Evolutionary conservation across 2,113 vertebrate genomes (phyloP).

Genomic region (Eptesicus fuscus): DNA sequence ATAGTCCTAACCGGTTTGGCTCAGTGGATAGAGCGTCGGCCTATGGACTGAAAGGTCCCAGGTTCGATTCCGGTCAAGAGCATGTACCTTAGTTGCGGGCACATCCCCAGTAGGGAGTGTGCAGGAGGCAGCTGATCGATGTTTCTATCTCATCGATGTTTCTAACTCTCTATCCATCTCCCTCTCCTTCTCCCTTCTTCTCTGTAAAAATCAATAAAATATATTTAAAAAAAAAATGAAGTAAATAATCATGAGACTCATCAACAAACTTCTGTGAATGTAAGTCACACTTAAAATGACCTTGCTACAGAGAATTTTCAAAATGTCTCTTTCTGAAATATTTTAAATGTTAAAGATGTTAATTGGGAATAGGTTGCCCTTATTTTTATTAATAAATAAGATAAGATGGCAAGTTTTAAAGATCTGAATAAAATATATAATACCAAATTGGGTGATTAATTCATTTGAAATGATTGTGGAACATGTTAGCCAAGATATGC

Average conservation of each 20-base stretch:
- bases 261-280: neutral
- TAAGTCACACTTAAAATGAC: neutral
- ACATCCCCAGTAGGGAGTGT: too few species aligned
- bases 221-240: constrained; percentile 12
- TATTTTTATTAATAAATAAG: constrained; percentile 10
- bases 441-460: neutral
- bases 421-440: neutral
- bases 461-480: neutral
- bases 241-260: neutral
- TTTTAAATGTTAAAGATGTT: neutral
- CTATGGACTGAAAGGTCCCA: too few species aligned
- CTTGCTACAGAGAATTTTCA: neutral
- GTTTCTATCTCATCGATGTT: too few species aligned
- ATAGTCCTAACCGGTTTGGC: too few species aligned
- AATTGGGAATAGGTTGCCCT: neutral
- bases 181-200: too few species aligned
- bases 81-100: too few species aligned
- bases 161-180: too few species aligned
- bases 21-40: too few species aligned
- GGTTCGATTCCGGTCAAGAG: too few species aligned
- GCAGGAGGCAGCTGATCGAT: too few species aligned
- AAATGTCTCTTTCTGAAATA: neutral
- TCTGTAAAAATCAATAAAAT: too few species aligned
- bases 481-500: neutral
- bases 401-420: neutral